These are phyloP conservation scores for Bolinopsis microptera DNA, from an alignment of 37 sponge, comb jelly and placozoan genomes.

Conservation along the genomic window DNA sequence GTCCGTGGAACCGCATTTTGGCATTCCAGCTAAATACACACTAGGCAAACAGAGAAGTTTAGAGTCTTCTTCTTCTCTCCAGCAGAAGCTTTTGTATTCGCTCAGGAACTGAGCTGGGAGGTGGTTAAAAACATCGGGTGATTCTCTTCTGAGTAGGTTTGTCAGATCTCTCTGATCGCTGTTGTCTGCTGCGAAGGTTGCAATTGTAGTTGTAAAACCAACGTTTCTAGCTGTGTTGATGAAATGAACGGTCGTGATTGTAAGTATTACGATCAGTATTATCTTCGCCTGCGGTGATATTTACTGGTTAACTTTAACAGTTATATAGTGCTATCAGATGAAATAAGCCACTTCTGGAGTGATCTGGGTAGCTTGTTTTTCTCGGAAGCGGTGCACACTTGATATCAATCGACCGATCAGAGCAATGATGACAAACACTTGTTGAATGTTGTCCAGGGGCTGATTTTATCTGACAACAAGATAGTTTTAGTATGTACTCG, in stretches of 20 bases:
- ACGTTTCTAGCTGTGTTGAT: neutral
- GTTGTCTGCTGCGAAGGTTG: neutral
- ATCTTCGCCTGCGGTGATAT: too few species aligned
- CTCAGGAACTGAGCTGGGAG: constrained; percentile 7
- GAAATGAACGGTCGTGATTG: neutral
- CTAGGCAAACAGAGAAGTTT: neutral
- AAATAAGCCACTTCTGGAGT: too few species aligned
- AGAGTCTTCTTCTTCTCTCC: neutral
- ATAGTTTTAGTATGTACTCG: too few species aligned
- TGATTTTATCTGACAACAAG: too few species aligned
- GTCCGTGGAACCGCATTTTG: constrained; percentile 26
- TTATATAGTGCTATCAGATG: too few species aligned
- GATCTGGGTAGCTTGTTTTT: too few species aligned
- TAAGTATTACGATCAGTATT: neutral
- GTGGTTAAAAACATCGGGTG: neutral
- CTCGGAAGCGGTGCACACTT: too few species aligned
- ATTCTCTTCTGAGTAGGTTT: neutral
- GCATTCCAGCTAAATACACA: constrained; percentile 21
- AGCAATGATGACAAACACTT: too few species aligned
- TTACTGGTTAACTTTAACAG: too few species aligned
- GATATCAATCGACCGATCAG: too few species aligned
- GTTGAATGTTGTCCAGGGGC: too few species aligned
- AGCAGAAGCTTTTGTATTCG: constrained; percentile 1
- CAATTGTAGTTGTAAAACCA: neutral
- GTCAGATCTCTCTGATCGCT: neutral